These are phyloP conservation scores for Alviniconcha marisindica DNA, from an alignment of 1,140 invertebrate species.

Conservation along the genomic window DNA sequence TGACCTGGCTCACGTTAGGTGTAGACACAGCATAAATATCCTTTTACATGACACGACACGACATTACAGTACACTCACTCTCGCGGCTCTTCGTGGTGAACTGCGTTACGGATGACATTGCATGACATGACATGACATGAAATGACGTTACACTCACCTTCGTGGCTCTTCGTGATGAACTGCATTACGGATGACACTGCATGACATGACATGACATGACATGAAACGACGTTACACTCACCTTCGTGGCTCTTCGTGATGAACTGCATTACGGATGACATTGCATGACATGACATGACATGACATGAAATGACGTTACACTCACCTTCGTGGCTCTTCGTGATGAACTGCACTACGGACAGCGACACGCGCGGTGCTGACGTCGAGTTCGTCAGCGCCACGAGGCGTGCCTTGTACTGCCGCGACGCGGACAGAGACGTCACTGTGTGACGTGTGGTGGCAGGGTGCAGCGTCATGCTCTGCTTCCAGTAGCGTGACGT, in stretches of 20 bases:
- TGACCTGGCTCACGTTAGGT: no score
- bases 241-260: constrained; percentile 37
- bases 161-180: constrained; percentile 36
- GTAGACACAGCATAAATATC: no score
- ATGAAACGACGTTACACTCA: neutral
- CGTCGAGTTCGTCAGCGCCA: constrained; percentile 28
- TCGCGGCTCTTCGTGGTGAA: constrained; percentile 37
- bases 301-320: neutral
- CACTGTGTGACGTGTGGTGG: constrained; percentile 33
- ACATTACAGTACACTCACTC: constrained; percentile 34
- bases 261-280: constrained; percentile 32
- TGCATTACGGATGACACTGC: neutral
- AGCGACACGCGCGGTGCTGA: constrained; percentile 17
- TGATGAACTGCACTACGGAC: constrained; percentile 36
- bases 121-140: no score
- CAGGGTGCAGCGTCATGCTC: constrained; percentile 26
- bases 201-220: no score
- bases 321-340: constrained; percentile 36
- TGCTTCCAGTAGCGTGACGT: constrained; percentile 25
- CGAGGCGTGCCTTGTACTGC: constrained; percentile 34
- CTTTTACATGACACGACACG: no score
- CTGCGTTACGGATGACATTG: neutral
- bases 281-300: no score
- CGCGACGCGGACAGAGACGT: constrained; percentile 25
- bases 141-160: constrained; percentile 37